Evolutionary conservation across 2,888 invertebrate genomes (phyloP).

Genomic region (Clusia tigrina): DNA sequence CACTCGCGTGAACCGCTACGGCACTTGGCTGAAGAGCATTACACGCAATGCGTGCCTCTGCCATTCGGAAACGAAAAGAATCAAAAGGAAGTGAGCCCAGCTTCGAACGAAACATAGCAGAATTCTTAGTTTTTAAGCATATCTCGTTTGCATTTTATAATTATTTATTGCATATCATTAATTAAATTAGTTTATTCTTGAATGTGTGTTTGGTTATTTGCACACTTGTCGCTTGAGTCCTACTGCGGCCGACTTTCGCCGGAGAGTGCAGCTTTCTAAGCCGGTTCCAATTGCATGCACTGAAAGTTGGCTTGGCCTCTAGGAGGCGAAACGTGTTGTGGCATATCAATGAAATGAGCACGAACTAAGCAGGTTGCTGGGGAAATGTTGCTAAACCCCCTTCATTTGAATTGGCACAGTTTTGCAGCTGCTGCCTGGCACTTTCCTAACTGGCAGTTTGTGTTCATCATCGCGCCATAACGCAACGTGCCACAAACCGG

Average conservation of each 20-base stretch:
- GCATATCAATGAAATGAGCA: conserved; percentile 17
- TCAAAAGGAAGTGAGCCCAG: conserved; percentile 47
- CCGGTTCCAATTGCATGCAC: conserved; percentile 21
- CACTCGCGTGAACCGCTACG: conserved; percentile 79
- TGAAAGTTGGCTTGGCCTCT: conserved; percentile 13
- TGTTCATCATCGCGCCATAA: background rate
- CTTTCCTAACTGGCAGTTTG: background rate
- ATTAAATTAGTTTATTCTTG: background rate
- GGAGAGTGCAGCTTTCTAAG: background rate
- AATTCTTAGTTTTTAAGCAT: too few relatives aligned
- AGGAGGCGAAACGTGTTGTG: background rate
- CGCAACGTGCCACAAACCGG: background rate
- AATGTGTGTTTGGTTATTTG: background rate
- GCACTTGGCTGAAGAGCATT: conserved; percentile 73
- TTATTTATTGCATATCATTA: conserved; percentile 2
- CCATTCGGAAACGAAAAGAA: conserved; percentile 61
- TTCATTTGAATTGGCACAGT: background rate
- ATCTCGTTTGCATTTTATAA: background rate
- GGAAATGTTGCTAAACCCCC: background rate
- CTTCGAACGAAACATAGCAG: too few relatives aligned
- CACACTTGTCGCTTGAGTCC: background rate
- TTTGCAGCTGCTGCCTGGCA: background rate
- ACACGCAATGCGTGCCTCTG: conserved; percentile 77
- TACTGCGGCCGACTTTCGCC: background rate
- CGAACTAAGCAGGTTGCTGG: background rate